Evolutionary conservation across 2,797 vertebrate species (phyloP), one percentile per base, ranked within the genome.

Genomic region (Oophaga sylvatica): DNA sequence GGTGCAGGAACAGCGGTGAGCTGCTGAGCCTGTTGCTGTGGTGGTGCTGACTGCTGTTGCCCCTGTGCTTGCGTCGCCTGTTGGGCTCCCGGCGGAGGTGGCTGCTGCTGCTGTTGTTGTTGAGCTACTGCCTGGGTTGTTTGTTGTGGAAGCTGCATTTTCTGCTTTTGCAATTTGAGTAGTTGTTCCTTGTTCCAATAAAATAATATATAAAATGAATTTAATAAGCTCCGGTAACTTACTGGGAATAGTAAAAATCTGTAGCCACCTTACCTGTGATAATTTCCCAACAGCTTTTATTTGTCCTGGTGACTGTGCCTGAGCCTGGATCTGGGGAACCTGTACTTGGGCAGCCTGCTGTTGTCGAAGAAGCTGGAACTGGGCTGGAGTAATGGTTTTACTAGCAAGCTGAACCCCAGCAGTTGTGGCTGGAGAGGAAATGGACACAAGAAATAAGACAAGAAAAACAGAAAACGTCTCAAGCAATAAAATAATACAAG

Each of bases 101-200:
- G 89, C 71, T 70, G 63, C 53, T 88, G 90, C 87, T 89, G 90
- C 86, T 95, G 95, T 56, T 89, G 90, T 86, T 95, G 95, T 56
- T 81, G 85, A 84, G 76, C 26, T 17, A 59, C 67, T n/a, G 87
- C 31, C 65, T 89, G 88, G 15, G 80, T 17, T 57, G 84, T 67
- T 92, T 90, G 92, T 90, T 96, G 95, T 9, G 95, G 93, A 12
- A 96, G 94, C 93, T 97, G 97, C 91, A 98, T 88, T 87, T 99
- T 99, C 90, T 97, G 97, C 90, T 98, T 99, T 90, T 97, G 97
- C 91, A 97, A 92, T 91, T 99, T 98, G 48, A 99, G 88, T 86
- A 96, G 92, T 91, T 98, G 93, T 62, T 97, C 97, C 97, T 97
- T 91, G 59, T 90, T 89, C 75, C 1, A n/a, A 8, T 29, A 59